Evolutionary conservation across 2,797 vertebrate species (phyloP).

Genomic region (Euthynnus affinis): DNA sequence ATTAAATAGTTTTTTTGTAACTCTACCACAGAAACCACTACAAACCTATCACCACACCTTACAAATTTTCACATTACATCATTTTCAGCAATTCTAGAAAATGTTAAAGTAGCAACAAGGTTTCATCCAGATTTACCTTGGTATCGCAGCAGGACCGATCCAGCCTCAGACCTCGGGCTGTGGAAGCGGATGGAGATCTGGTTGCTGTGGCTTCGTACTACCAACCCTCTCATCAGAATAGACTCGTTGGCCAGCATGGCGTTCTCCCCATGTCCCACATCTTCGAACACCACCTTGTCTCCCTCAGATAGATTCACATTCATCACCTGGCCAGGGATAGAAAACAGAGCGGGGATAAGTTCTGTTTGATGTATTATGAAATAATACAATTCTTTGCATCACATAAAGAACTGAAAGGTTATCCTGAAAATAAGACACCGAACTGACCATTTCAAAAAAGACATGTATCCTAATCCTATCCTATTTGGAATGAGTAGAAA

Average conservation of each 20-base stretch:
- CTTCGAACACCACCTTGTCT: constrained; percentile 90
- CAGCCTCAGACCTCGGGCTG: constrained; percentile 82
- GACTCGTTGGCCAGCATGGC: constrained; percentile 92
- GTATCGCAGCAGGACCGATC: constrained; percentile 90
- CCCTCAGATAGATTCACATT: constrained; percentile 93
- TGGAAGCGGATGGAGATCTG: constrained; percentile 91
- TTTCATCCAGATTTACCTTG: constrained; percentile 87
- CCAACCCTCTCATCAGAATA: constrained; percentile 92
- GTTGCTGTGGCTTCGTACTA: constrained; percentile 94
- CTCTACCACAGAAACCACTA: background rate
- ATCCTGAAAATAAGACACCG: background rate
- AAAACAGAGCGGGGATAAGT: constrained; percentile 25
- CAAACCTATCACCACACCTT: too few relatives aligned
- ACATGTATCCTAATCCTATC: background rate
- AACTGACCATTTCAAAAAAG: constrained; percentile 6
- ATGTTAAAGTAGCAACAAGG: background rate
- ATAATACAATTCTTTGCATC: background rate
- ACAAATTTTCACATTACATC: too few relatives aligned
- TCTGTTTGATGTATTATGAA: too few relatives aligned
- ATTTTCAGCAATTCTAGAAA: too few relatives aligned
- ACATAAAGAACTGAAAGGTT: background rate
- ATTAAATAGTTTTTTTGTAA: too few relatives aligned
- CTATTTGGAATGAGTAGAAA: background rate
- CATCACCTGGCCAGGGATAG: constrained; percentile 85
- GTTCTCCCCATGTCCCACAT: constrained; percentile 86